Evolutionary conservation across 2,113 vertebrate species (phyloP), one percentile per base, ranked within the genome.

Genomic region (Tapirus terrestris): DNA sequence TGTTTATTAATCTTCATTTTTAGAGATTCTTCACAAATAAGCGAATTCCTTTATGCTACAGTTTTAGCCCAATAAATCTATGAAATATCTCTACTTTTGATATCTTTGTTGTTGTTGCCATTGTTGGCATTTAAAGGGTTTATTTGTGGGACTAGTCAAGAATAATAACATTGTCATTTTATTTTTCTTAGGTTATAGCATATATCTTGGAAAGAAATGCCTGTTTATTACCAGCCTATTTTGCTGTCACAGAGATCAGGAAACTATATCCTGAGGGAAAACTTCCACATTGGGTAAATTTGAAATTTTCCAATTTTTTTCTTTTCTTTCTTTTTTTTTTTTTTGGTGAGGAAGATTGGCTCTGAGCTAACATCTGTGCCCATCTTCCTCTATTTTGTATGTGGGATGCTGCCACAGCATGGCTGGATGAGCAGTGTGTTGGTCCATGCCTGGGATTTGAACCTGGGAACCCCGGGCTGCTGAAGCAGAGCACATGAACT

Each of bases 131-230:
- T 92, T 93, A 48, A 95, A 95, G 20, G 36, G 21, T 10, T 53
- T 27, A 17, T 36, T 29, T 61, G 3, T 81, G 25, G 51, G 31
- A 13, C 43, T 75, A 48, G 45, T 91, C 43, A 93, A n/a, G 29
- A 91, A 75, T 77, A n/a, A 45, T 45, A 79, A 72, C 25, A n/a
- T 1, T 80, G 0, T 88, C 77, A 61, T 89, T 94, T 98, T 77
- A 0, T 95, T 97, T 96, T 12, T 84, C 48, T 53, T 95, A 99
- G 99, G 99, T 99, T 90, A 99, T 99, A 89, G 99, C 99, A 75
- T 99, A 99, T 95, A 99, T 99, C 91, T 98, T 99, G 93, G 99
- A 99, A 98, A 99, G 99, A 98, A 99, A 99, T 48, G 99, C 99
- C 0, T 99, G 99, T 96, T 99, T 99, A 60, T 98, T 99, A 89